Evolutionary conservation across 1,140 invertebrate genomes (phyloP).

Genomic region (Leptinotarsa undecemlineata): DNA sequence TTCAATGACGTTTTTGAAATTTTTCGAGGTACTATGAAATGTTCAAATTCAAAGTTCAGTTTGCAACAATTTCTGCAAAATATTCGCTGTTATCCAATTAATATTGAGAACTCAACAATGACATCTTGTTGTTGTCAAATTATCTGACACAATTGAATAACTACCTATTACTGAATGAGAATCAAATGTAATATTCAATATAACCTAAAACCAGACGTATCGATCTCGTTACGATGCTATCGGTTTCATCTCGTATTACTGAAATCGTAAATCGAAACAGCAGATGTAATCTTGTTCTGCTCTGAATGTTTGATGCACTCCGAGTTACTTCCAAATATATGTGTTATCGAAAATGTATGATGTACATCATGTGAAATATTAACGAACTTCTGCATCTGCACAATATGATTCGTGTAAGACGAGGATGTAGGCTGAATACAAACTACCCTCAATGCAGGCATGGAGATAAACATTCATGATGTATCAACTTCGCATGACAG

Average conservation of each 20-base stretch:
- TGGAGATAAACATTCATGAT: conserved; percentile 2
- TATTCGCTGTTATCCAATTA: no score
- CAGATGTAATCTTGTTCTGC: neutral
- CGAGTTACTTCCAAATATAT: neutral
- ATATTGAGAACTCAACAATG: no score
- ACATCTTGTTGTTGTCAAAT: no score
- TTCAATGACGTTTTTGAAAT: no score
- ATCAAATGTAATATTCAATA: neutral
- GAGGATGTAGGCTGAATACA: neutral
- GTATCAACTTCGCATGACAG: neutral
- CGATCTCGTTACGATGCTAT: neutral
- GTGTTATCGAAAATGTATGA: conserved; percentile 1
- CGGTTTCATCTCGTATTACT: neutral
- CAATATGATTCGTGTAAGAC: conserved; percentile 1
- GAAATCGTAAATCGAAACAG: neutral
- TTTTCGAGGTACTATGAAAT: no score
- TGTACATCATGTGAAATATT: conserved; percentile 3
- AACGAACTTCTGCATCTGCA: conserved; percentile 5
- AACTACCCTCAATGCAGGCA: neutral
- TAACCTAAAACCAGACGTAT: neutral
- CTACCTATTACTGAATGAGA: no score
- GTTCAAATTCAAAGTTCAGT: no score
- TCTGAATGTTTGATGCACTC: neutral
- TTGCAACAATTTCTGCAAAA: no score
- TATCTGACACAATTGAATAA: no score